Conservation (phyloP, 53 echinoderm and acorn worm genomes). For the Arbacia lixula region DNA sequence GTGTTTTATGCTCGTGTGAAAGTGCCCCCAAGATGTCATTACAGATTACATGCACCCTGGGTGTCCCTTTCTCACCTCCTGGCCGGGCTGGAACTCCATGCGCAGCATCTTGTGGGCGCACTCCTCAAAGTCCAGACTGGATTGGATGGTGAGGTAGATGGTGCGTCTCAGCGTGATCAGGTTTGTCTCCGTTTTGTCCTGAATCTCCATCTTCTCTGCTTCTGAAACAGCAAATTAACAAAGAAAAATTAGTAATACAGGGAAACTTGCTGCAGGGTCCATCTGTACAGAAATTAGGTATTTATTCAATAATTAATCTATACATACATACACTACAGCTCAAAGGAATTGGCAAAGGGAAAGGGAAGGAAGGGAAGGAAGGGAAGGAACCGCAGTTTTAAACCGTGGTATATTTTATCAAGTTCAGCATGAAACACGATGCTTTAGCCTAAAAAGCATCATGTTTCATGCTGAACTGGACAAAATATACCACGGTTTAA, state of each 20-base stretch:
- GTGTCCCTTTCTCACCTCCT: slow-evolving; percentile 81
- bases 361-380: background rate
- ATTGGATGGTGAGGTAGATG: slow-evolving; percentile 96
- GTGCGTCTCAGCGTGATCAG: slow-evolving; percentile 88
- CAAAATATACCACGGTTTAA: no score
- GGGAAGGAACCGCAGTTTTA: background rate
- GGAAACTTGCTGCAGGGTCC: no score
- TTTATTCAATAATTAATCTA: no score
- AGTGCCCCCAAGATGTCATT: no score
- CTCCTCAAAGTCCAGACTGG: slow-evolving; percentile 99
- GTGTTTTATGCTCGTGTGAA: no score
- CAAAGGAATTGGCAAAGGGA: background rate
- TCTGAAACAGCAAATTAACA: slow-evolving; percentile 21
- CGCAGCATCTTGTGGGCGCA: slow-evolving; percentile 97
- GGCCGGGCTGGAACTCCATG: slow-evolving; percentile 98
- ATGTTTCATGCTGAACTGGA: no score
- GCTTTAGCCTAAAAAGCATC: no score
- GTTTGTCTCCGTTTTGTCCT: slow-evolving; percentile 94
- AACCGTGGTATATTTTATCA: no score
- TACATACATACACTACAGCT: no score
- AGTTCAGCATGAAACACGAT: no score
- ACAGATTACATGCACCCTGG: no score
- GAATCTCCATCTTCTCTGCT: slow-evolving; percentile 80
- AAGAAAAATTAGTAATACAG: slow-evolving; percentile 7
- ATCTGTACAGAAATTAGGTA: no score